Evolutionary conservation across 2,113 vertebrate species (phyloP).

Genomic region (Lates calcarifer): DNA sequence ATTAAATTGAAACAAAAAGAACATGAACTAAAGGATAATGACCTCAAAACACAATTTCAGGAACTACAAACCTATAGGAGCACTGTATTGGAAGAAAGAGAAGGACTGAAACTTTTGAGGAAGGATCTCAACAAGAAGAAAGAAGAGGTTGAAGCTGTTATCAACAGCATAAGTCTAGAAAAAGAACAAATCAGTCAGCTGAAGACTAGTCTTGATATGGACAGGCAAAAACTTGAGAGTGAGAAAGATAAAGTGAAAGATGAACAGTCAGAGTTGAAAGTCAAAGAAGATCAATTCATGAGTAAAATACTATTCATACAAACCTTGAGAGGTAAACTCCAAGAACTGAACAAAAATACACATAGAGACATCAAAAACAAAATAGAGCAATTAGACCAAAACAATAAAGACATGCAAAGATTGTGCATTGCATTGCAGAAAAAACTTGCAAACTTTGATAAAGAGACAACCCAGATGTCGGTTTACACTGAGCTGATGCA

Average conservation of each 20-base stretch:
- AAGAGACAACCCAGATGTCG: background rate
- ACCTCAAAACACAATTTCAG: background rate
- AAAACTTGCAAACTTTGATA: background rate
- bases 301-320: background rate
- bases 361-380: background rate
- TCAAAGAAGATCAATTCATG: constrained; percentile 22
- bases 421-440: background rate
- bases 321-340: background rate
- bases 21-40: background rate
- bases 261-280: background rate
- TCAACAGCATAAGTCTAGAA: constrained; percentile 14
- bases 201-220: background rate
- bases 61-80: background rate
- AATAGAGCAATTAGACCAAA: background rate
- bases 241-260: background rate
- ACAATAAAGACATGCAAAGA: background rate
- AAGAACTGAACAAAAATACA: background rate
- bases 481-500: background rate
- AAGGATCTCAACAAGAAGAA: constrained; percentile 11
- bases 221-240: background rate
- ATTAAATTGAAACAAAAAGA: background rate
- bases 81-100: background rate
- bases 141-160: constrained; percentile 26
- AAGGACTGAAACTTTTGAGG: constrained; percentile 26
- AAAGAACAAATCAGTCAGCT: constrained; percentile 32